Evolutionary conservation across 1,140 invertebrate genomes (phyloP).

Genomic region (Ostrea denselamellosa): DNA sequence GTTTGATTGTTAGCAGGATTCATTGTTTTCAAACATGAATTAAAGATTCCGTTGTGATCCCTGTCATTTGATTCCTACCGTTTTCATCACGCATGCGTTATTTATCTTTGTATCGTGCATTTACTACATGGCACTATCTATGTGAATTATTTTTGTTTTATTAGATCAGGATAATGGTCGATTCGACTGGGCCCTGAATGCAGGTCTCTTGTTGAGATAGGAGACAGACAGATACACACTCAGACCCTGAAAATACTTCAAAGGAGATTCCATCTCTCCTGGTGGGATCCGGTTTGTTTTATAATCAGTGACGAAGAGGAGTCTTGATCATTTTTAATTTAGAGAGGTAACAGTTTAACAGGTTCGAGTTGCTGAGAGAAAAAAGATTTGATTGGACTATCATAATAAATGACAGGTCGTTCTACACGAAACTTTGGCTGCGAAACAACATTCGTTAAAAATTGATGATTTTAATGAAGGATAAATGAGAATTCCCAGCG

Average conservation of each 20-base stretch:
- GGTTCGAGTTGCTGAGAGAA: not conserved
- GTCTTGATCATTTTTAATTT: slow-evolving; percentile 12
- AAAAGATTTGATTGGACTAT: not conserved
- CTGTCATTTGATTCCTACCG: not conserved
- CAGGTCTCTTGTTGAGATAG: not conserved
- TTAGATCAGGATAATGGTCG: not conserved
- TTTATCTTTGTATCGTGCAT: not conserved
- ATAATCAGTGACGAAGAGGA: not conserved
- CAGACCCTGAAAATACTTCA: slow-evolving; percentile 14
- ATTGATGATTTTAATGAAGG: not conserved
- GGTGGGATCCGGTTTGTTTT: not conserved
- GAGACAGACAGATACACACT: not conserved
- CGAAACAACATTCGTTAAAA: not conserved
- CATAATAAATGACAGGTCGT: not conserved
- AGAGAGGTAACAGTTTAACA: not conserved
- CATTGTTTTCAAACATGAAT: not conserved
- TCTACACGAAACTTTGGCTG: not conserved
- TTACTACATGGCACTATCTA: not conserved
- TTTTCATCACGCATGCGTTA: not conserved
- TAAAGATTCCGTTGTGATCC: not conserved
- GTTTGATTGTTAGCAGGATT: too few relatives aligned
- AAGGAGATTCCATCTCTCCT: not conserved
- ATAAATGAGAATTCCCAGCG: not conserved
- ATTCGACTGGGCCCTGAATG: not conserved
- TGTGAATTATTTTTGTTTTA: slow-evolving; percentile 1